Evolutionary conservation across 2,113 vertebrate genomes (phyloP), one percentile per base, ranked within the genome.

Genomic region (Edolisoma coerulescens): DNA sequence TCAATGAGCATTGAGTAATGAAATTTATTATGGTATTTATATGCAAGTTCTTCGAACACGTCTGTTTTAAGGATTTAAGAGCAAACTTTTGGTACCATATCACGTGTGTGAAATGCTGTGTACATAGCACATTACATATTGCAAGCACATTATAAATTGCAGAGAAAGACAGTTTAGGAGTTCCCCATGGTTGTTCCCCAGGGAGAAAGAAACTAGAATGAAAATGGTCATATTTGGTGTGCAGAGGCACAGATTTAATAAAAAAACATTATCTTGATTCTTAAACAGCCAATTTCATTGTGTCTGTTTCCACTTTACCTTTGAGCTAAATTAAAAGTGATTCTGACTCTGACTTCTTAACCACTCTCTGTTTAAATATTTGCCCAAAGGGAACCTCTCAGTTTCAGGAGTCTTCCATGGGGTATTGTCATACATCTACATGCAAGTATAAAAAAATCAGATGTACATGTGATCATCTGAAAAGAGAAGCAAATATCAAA

Each of bases 1-100:
- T 44, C 18, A 41, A 22, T 49, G 35, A 82, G 42, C 11, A 63
- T 6, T 0, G 8, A 89, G 54, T 76, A 95, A 84, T 74, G 52
- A 89, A 53, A 94, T 89, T 69, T 60, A 68, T 80, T 90, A 67
- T 96, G 28, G 54, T 92, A 91, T 93, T 93, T 87, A 82, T 69
- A 93, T 33, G 63, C n/a, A 70, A 87, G 35, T 16, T 89, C 70
- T 81, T 78, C 54, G 68, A 96, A 59, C 57, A 65, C 1, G 11
- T 50, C 59, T 73, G 52, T 69, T 93, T 90, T 70, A 61, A 84
- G 54, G 35, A 93, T 90, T 93, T 71, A 71, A 93, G 18, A 93
- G 35, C 67, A 94, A 97, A 64, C 33, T 93, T 87, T 92, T 88
- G 82, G 63, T 77, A 71, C 53, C 42, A 47, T 35, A 65, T 37